Evolutionary conservation across 1,140 invertebrate genomes (phyloP), one percentile per base, ranked within the genome.

Genomic region (Euwallacea fornicatus): DNA sequence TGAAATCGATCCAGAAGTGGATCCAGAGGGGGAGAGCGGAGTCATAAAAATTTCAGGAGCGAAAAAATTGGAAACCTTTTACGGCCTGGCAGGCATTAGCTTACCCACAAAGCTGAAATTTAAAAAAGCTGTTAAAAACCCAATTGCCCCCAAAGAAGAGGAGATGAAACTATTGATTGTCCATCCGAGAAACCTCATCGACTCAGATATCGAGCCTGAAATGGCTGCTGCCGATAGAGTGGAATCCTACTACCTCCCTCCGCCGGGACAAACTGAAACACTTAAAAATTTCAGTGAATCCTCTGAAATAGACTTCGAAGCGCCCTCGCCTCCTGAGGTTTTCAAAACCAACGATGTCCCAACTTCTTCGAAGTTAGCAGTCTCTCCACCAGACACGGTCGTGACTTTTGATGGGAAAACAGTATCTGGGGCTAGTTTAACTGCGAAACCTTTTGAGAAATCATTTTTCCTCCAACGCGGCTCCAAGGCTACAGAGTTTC

Each of bases 341-440:
- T 6, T 41, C 13, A 8, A 42, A 42, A 44, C 9, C n/a, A 21
- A 16, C 6, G 55, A 15, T 15, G 16, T 21, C 16, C 2, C 54
- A 15, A 58, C 69, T 62, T 81, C 79, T 83, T 72, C 82, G 82
- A 82, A 78, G 77, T 81, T 77, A 2, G 61, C 42, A 53, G 50
- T 42, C 10, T 66, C 63, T 41, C 82, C 78, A 59, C 78, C 75
- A 61, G 85, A 82, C 46, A 86, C 87, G 0, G 84, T 90, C 16
- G 86, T 90, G 8, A 88, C 90, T 7, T 92, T 88, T 73, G 90
- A 93, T 74, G 90, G 90, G 0, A 90, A 90, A 78, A 86, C 85
- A 15, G 84, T 92, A 7, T 86, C 89, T 4, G 89, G 88, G 55
- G 83, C 84, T 8, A 86, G 84, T 9, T 77, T 91, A 8, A 86